These are phyloP conservation scores for Stenoptilia bipunctidactyla DNA, from an alignment of 2,888 invertebrate species.

Conservation along the genomic window DNA sequence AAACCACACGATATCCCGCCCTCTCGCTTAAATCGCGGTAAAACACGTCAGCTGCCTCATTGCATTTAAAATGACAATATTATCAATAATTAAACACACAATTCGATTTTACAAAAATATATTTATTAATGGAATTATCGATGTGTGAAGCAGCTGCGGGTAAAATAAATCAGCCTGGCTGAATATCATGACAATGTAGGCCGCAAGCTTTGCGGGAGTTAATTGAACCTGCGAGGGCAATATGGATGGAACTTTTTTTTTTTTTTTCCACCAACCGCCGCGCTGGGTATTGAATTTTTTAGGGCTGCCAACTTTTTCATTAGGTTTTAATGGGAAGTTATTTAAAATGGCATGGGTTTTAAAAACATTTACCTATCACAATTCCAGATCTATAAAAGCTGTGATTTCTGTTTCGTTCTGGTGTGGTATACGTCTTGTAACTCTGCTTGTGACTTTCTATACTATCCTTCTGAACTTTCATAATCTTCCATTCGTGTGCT, in stretches of 20 bases:
- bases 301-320: slow-evolving; percentile 35
- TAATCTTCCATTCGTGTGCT: no score
- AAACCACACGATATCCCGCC: no score
- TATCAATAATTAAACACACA: not conserved
- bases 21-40: no score
- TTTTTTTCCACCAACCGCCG: slow-evolving; percentile 50
- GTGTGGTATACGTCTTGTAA: no score
- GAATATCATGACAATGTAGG: slow-evolving; percentile 42
- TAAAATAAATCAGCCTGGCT: slow-evolving; percentile 40
- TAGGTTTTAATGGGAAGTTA: no score
- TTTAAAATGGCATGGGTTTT: no score
- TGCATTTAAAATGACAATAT: not conserved
- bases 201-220: slow-evolving; percentile 36
- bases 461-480: no score
- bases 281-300: slow-evolving; percentile 20
- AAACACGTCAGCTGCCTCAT: not conserved
- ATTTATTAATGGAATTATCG: slow-evolving; percentile 37
- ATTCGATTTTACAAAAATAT: no score
- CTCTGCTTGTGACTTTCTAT: no score
- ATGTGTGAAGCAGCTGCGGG: slow-evolving; percentile 43
- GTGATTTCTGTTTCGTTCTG: no score
- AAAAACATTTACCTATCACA: no score
- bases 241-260: slow-evolving; percentile 41
- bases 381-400: no score
- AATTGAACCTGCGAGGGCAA: slow-evolving; percentile 67